Evolutionary conservation across 37 sponge, comb jelly and placozoan genomes (phyloP).

Genomic region (Chondrosia reniformis): DNA sequence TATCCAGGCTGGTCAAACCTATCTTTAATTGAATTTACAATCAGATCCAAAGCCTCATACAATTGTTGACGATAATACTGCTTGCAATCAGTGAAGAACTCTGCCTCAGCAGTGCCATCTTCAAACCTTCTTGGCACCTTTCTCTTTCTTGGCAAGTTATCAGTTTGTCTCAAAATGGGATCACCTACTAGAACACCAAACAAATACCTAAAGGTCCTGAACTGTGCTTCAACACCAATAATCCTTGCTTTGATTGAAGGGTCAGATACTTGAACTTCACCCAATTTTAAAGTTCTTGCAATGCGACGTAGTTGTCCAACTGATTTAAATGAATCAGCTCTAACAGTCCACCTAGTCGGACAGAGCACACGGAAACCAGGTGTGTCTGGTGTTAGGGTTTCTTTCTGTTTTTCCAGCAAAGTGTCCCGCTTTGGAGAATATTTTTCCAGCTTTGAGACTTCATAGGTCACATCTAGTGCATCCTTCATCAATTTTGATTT

Average conservation of each 20-base stretch:
- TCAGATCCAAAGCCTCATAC: slow-evolving; percentile 33
- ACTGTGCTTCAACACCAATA: slow-evolving; percentile 22
- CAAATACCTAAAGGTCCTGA: slow-evolving; percentile 27
- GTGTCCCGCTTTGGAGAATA: slow-evolving; percentile 16
- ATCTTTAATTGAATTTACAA: slow-evolving; percentile 21
- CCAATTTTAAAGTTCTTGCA: slow-evolving; percentile 19
- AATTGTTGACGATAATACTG: slow-evolving; percentile 20
- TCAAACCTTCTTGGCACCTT: slow-evolving; percentile 30
- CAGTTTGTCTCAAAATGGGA: slow-evolving; percentile 45
- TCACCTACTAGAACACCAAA: slow-evolving; percentile 58
- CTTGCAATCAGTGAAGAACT: slow-evolving; percentile 14
- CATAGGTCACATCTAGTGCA: slow-evolving; percentile 37
- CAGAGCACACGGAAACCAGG: slow-evolving; percentile 29
- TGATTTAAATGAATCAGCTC: slow-evolving; percentile 20
- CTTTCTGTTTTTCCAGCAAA: neutral
- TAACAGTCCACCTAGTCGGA: slow-evolving; percentile 31
- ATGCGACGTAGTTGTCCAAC: slow-evolving; percentile 24
- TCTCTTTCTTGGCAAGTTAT: slow-evolving; percentile 39
- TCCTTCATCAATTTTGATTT: slow-evolving; percentile 31
- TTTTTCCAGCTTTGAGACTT: slow-evolving; percentile 31
- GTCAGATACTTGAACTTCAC: neutral
- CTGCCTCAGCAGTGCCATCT: slow-evolving; percentile 22
- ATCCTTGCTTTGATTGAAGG: slow-evolving; percentile 27
- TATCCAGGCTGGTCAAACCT: slow-evolving; percentile 23
- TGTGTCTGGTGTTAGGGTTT: slow-evolving; percentile 3